Base-by-base conservation (phyloP, 2,113 vertebrate genomes). In the Gymnarchus niloticus region DNA sequence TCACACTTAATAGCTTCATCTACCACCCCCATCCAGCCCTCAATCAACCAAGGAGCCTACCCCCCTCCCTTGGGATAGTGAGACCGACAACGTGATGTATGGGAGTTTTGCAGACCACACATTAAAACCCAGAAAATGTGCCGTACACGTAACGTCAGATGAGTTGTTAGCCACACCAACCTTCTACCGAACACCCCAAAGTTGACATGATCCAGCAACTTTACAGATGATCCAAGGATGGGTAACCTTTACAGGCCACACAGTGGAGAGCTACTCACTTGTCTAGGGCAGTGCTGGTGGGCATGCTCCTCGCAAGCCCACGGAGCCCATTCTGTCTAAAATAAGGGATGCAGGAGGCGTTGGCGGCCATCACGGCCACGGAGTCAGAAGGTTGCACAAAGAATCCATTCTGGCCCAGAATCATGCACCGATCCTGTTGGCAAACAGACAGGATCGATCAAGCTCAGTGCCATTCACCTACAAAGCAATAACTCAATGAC, bases 341-440 rank as follows among this genome's bases (percentile, higher is more conserved):
- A 93, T 98, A 98, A 0, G 98, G 98, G 94, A 99, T 95, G 93
- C 95, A 94, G 88, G 96, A 93, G 78, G 98, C 94, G 91, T 99
- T 97, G 92, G 98, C 98, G 37, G 98, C 97, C 92, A 99, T 99
- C 91, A 99, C 90, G 87, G 98, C 98, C 92, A 99, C 83, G 0
- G 98, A 99, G 93, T 99, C 98, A 0, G 98, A 98, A 0, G 98
- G 97, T 48, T 96, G 98, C 89, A 99, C 96, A 84, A 99, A 99
- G 92, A 99, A 99, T 87, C 97, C 97, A 21, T 97, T 98, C 89
- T 97, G 95, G 88, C 98, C 98, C 5, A 99, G 95, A 90, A 99
- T 97, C 98, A 99, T 99, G 85, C 97, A 99, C 10, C 97, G 97
- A 91, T 99, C 98, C 98, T 99, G 91, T 21, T 7, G 37, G n/a